Base-by-base conservation (phyloP, 23 tunicate species). In the Halocynthia roretzi region DNA sequence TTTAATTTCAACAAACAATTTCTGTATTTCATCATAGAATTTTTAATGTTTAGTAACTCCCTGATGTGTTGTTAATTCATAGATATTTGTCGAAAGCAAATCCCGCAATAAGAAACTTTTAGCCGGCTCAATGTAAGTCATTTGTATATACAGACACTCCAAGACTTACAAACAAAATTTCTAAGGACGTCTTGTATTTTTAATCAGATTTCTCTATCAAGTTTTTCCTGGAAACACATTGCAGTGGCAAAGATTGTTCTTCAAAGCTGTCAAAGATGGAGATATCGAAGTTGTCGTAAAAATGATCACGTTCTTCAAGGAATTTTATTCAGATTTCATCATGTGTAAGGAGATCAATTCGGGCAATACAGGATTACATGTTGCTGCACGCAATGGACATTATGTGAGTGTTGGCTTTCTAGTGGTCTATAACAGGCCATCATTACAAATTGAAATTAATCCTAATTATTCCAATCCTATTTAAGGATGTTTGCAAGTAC, bases 201-300 rank as follows among this genome's bases (percentile, higher is more conserved):
- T 4, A 58, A 58, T 22, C 71, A 89, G 96, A 20, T 86, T 92
- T 68, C 85, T 92, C 17, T 92, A 92, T 78, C 98, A 92, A 92
- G 84, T 86, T 18, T 92, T 92, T 69, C 98, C 98, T 17, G 98
- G 98, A 77, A 83, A 83, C 82, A 82, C 85, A 9, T 48, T 65
- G 8, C 78, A 82, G 77, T 92, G 98, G 98, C 81, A 83, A 58
- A 54, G 88, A 22, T 50, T 92, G 71, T 80, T 92, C 52, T 86
- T 92, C 78, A 92, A 86, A 56, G 88, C 98, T 5, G 85, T 86
- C 53, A 71, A 82, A n/a, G 98, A 92, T n/a, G 92, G 88, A 8
- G 98, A 92, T 50, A 21, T 68, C 31, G 85, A 78, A 56, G 84
- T 92, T 40, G 87, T 92, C 5, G 81, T 74, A 62, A 92, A 92